Evolutionary conservation across 2,888 invertebrate species (phyloP).

Genomic region (Metallyticus violacea): DNA sequence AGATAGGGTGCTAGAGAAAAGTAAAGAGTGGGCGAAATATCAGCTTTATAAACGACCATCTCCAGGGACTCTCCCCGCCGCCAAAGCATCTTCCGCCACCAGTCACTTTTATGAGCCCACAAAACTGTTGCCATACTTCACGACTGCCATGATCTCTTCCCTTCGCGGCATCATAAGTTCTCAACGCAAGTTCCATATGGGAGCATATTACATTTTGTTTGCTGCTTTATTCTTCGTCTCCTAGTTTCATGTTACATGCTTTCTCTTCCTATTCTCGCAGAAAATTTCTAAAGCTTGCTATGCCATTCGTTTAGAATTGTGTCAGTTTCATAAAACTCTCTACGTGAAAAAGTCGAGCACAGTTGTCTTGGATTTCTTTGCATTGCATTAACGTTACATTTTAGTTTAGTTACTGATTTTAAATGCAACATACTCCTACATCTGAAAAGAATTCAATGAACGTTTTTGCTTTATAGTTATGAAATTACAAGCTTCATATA

Average conservation of each 20-base stretch:
- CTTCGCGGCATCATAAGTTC: not conserved
- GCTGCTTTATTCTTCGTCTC: too few species aligned
- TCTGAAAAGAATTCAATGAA: too few species aligned
- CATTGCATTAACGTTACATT: too few species aligned
- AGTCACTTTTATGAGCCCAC: not conserved
- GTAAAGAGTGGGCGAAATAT: too few species aligned
- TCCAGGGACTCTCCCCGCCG: not conserved
- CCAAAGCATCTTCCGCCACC: not conserved
- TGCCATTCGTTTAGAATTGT: not conserved
- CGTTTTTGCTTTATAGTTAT: too few species aligned
- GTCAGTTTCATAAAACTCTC: not conserved
- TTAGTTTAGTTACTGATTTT: too few species aligned
- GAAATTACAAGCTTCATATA: too few species aligned
- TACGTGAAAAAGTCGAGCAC: not conserved
- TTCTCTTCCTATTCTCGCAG: not conserved
- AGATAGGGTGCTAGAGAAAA: too few species aligned
- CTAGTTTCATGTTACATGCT: not conserved
- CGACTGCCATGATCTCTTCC: not conserved
- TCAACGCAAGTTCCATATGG: too few species aligned
- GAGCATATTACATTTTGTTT: not conserved
- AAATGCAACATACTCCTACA: too few species aligned
- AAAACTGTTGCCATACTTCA: not conserved
- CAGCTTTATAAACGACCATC: not conserved
- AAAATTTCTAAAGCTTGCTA: not conserved
- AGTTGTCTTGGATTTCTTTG: not conserved